Evolutionary conservation across 2,888 invertebrate genomes (phyloP), one percentile per base, ranked within the genome.

Genomic region (Pandemis corylana): DNA sequence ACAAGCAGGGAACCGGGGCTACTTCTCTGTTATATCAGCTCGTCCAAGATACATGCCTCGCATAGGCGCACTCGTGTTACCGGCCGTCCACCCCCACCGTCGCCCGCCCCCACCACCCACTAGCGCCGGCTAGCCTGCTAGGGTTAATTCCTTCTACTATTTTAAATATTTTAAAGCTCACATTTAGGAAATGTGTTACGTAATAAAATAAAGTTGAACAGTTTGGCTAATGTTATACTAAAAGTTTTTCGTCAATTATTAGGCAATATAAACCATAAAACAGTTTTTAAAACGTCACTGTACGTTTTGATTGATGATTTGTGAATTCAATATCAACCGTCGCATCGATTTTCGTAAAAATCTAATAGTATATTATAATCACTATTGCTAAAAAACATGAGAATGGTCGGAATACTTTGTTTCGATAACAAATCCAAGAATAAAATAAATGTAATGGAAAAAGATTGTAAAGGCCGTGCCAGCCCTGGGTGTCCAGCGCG

Each of bases 41-140:
- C 91, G 94, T 93, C 93, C 94, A 94, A 94, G 94, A 94, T 94
- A 94, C 94, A 94, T 94, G 94, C 92, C 91, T 94, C 94, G 94
- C 94, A 94, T 93, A 93, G 93, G 93, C 92, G 91, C 93, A 92
- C 93, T 93, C 93, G 93, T 93, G 93, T 94, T 93, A 94, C 94
- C 93, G 94, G 91, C 93, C 92, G 92, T 87, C 65, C 76, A 66
- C 76, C 76, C 66, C 72, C 78, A 74, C 79, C 74, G 76, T 78
- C 76, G 77, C 77, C 63, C 82, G 78, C 84, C 84, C 84, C 79
- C 76, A 79, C 86, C 88, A 81, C 91, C 91, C 92, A 89, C 93
- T 92, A 92, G 90, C 89, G 89, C 87, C 89, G 90, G 91, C 90
- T 89, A 90, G 87, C 83, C 86, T 79, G 92, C 92, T 93, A 94